Conservation (phyloP, 2,797 vertebrate species). For the Rhinatrema bivittatum region DNA sequence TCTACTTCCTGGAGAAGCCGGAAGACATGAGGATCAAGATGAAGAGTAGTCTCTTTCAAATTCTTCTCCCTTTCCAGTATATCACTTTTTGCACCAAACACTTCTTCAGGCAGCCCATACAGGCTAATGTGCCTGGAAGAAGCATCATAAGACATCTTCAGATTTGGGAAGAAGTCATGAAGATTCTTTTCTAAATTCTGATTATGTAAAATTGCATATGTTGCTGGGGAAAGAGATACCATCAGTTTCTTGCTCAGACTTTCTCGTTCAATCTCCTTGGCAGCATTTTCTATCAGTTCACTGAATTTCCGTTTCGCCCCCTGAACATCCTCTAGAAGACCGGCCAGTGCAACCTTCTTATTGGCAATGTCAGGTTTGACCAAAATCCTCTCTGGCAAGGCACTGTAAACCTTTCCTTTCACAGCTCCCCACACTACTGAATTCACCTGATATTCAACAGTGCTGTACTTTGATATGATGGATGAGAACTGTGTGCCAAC, state of each 20-base stretch:
- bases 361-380: slow-evolving; percentile 24
- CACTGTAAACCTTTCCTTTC: slow-evolving; percentile 24
- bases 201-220: slow-evolving; percentile 49
- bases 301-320: slow-evolving; percentile 37
- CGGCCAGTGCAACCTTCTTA: slow-evolving; percentile 46
- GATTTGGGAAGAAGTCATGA: slow-evolving; percentile 27
- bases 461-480: slow-evolving; percentile 47
- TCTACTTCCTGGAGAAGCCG: slow-evolving; percentile 53
- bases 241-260: slow-evolving; percentile 41
- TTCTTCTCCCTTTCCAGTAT: slow-evolving; percentile 46
- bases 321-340: slow-evolving; percentile 44
- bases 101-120: slow-evolving; percentile 50
- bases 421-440: slow-evolving; percentile 47
- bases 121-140: slow-evolving; percentile 39
- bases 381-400: slow-evolving; percentile 33
- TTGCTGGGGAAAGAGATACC: slow-evolving; percentile 33
- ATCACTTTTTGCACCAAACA: slow-evolving; percentile 52
- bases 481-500: slow-evolving; percentile 34
- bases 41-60: slow-evolving; percentile 35
- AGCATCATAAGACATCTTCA: slow-evolving; percentile 46
- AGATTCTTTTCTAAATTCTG: slow-evolving; percentile 35
- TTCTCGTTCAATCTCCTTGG: slow-evolving; percentile 45
- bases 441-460: slow-evolving; percentile 14
- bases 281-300: slow-evolving; percentile 29
- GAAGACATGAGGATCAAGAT: slow-evolving; percentile 34